Conservation (phyloP, 2,888 invertebrate genomes). For the Xylophagus ater region DNA sequence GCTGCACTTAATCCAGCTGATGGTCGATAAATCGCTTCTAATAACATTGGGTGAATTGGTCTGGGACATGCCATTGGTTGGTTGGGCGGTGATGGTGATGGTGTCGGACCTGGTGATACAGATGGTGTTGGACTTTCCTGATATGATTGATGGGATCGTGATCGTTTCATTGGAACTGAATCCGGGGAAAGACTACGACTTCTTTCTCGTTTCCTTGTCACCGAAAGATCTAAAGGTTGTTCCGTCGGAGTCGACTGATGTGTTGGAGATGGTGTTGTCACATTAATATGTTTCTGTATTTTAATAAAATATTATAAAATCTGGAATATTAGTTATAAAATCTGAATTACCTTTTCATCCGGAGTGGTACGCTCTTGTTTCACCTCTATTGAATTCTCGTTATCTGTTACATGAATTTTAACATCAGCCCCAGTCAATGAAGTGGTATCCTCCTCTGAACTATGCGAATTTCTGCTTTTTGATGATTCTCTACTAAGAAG, state of each 20-base stretch:
- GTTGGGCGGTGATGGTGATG: constrained; percentile 35
- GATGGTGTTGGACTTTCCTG: constrained; percentile 33
- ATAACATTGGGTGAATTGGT: constrained; percentile 68
- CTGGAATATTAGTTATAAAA: background rate
- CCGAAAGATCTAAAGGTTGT: constrained; percentile 64
- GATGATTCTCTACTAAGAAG: constrained; percentile 17
- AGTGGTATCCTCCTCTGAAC: constrained; percentile 22
- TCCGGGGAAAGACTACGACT: constrained; percentile 12
- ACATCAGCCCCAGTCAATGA: constrained; percentile 19
- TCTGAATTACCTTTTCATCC: constrained; percentile 31
- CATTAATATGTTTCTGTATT: constrained; percentile 33
- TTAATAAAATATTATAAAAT: background rate
- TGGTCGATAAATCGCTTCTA: constrained; percentile 61
- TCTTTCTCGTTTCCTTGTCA: constrained; percentile 46
- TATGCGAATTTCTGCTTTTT: constrained; percentile 16
- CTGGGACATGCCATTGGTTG: constrained; percentile 61
- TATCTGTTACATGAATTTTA: constrained; percentile 26
- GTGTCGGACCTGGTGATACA: constrained; percentile 34
- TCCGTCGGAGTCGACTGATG: constrained; percentile 39
- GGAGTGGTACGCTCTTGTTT: constrained; percentile 29
- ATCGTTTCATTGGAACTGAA: constrained; percentile 6
- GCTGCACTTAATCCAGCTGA: constrained; percentile 50
- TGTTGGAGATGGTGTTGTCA: constrained; percentile 29
- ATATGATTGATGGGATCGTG: constrained; percentile 22
- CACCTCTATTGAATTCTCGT: constrained; percentile 38